Percentiles rank a stretch among this genome's conserved stretches.
Evolutionary conservation across 1,140 invertebrate species (phyloP).

Genomic region (Ganaspis sp.): DNA sequence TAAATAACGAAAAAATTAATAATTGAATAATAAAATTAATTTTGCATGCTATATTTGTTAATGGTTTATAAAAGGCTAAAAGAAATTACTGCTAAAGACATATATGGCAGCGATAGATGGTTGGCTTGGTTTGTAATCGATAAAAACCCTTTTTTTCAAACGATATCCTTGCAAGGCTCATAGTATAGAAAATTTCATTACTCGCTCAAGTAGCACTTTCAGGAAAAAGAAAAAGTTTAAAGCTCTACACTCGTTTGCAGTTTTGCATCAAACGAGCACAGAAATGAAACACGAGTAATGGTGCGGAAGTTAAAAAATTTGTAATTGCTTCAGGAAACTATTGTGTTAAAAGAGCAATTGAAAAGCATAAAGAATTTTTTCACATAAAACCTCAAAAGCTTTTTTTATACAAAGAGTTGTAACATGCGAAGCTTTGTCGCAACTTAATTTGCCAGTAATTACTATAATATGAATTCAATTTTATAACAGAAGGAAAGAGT

Average conservation of each 20-base stretch:
- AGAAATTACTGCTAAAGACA: not conserved
- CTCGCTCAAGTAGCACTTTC: not conserved
- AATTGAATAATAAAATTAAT: too few relatives aligned
- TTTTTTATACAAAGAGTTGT: slow-evolving; percentile 16
- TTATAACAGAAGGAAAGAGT: not conserved
- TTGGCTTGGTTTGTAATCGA: not conserved
- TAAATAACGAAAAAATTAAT: too few relatives aligned
- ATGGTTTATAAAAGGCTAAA: not conserved
- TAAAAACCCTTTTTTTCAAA: not conserved
- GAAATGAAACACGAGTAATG: not conserved
- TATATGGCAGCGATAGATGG: not conserved
- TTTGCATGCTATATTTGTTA: not conserved
- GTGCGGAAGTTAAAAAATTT: not conserved
- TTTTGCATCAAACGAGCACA: not conserved
- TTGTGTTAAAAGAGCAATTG: slow-evolving; percentile 18
- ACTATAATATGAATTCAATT: not conserved
- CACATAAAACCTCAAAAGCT: not conserved
- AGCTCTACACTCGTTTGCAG: not conserved
- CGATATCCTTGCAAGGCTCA: not conserved
- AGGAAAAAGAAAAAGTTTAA: not conserved
- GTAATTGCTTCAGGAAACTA: slow-evolving; percentile 28
- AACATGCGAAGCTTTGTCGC: not conserved
- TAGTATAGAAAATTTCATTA: not conserved
- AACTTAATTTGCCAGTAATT: not conserved
- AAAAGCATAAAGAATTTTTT: slow-evolving; percentile 14